Percentiles rank a stretch among this genome's conserved stretches.
These are phyloP conservation scores for Cyanoderma ruficeps DNA, from an alignment of 2,113 vertebrate genomes.

Conservation along the genomic window DNA sequence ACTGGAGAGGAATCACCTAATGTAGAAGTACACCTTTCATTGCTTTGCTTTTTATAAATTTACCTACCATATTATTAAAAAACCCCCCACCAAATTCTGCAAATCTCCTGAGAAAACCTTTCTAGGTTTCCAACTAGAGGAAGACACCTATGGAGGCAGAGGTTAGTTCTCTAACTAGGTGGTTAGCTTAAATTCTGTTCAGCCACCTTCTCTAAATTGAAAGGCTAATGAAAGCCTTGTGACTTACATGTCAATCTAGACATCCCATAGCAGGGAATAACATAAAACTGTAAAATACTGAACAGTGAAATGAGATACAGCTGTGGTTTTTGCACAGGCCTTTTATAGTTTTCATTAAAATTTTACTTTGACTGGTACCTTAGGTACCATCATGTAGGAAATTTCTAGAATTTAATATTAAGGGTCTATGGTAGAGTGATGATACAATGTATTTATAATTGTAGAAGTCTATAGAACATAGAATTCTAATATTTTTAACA, in stretches of 20 bases:
- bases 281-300: not conserved
- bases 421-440: not conserved
- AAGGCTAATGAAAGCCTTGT: not conserved
- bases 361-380: not conserved
- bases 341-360: not conserved
- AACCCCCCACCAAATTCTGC: not conserved
- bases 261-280: not conserved
- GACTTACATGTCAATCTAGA: not conserved
- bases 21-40: not conserved
- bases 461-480: not conserved
- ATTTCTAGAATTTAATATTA: not conserved
- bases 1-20: not conserved
- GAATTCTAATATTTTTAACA: slow-evolving; percentile 60
- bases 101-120: not conserved
- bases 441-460: slow-evolving; percentile 49
- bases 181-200: not conserved
- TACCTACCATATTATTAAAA: not conserved
- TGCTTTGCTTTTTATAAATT: not conserved
- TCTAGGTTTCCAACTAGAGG: not conserved
- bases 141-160: not conserved
- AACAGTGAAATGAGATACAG: not conserved
- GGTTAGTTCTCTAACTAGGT: not conserved
- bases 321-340: not conserved
- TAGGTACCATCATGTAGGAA: not conserved
- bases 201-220: not conserved